phyloP scores from a whole-genome alignment of 1,140 invertebrate genomes.

The Trachymyrmex septentrionalis region DNA sequence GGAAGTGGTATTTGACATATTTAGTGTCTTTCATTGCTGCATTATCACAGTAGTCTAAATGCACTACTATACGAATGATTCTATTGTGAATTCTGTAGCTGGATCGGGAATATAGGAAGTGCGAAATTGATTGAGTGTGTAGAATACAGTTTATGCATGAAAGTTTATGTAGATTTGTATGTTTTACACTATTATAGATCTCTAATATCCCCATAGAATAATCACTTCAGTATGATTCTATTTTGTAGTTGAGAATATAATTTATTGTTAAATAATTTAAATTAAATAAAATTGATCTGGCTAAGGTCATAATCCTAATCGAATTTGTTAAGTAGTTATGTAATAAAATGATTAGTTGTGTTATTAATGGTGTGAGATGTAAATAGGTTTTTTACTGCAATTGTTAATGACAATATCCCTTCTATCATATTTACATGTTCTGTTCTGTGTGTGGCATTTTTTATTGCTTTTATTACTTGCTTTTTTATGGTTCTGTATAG shows the following conservation, averaged over 20 bases:
- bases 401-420: constrained; percentile 5
- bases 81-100: neutral
- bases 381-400: neutral
- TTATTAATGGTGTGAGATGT: constrained; percentile 9
- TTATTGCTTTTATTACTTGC: constrained; percentile 32
- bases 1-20: constrained; percentile 8
- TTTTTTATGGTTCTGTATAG: constrained; percentile 28
- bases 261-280: neutral
- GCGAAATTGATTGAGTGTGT: neutral
- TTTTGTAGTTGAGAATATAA: neutral
- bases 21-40: neutral
- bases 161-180: neutral
- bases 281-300: neutral
- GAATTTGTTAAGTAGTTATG: constrained; percentile 1
- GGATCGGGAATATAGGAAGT: neutral
- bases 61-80: neutral
- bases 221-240: neutral
- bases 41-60: constrained; percentile 17
- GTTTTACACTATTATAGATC: neutral
- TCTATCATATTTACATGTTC: constrained; percentile 32
- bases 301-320: neutral
- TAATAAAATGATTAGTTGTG: neutral
- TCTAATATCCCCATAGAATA: neutral
- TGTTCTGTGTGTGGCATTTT: constrained; percentile 77
- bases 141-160: neutral